Evolutionary conservation across 2,113 vertebrate species (phyloP), one percentile per base, ranked within the genome.

Genomic region (Xiphophorus hellerii): DNA sequence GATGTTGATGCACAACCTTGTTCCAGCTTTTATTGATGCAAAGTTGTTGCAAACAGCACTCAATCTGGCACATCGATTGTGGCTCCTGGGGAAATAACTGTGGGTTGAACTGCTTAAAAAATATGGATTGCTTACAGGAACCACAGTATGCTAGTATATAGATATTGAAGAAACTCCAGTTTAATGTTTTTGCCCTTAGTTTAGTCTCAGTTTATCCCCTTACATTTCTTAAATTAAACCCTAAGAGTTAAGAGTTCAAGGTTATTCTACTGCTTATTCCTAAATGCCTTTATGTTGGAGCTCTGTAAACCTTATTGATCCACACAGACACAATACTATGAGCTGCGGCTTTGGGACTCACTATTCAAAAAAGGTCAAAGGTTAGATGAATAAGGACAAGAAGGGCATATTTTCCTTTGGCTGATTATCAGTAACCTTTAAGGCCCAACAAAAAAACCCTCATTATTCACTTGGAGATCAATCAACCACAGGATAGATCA

Each of bases 371-470:
- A n/a, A 42, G 78, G 77, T 87, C 71, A 74, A 9, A 81, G 76
- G 60, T 71, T 66, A 77, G 62, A 25, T 77, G 80, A 86, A 68
- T 88, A 67, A 54, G 84, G 89, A 88, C 80, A 82, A 37, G 30
- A 73, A 28, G 35, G 39, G 30, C 54, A 7, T 33, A 80, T 88
- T 86, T 80, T 80, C 87, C 66, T 54, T 11, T 13, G 72, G 77
- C 70, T 75, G 70, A 86, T 90, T 87, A 88, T 88, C 87, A 85
- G 87, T 91, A 79, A 69, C 42, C 64, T 75, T 71, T 30, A 62
- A 67, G 12, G 61, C 11, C 73, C 62, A 29, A 73, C 58, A 30
- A 69, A 74, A 76, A 69, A 15, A 2, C 9, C 11, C 39, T 64
- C 35, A 68, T 85, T 74, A 80, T 68, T 73, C 71, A 27, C 73